These are phyloP conservation scores for Ceyx margarethae DNA, from an alignment of 2,113 vertebrate genomes.

Conservation along the genomic window DNA sequence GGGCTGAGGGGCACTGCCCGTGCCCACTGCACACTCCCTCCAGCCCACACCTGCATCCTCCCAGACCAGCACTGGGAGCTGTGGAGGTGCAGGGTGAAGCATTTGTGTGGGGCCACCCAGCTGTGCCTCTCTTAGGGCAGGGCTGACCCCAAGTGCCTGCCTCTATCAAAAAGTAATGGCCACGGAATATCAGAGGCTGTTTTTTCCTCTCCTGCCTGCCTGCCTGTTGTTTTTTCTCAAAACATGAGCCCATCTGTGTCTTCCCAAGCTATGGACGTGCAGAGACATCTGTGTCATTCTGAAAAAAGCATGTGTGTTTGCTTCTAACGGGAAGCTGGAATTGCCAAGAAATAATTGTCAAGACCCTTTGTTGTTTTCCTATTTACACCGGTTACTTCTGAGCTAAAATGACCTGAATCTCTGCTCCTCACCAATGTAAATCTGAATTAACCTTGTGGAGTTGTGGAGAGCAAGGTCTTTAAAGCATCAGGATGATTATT, in stretches of 20 bases:
- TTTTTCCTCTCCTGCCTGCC: constrained; percentile 13
- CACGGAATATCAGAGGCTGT: background rate
- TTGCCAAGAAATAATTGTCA: constrained; percentile 8
- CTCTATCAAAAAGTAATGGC: background rate
- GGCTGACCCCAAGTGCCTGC: fast-evolving
- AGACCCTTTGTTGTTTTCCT: background rate
- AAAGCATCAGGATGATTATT: background rate
- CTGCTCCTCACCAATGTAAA: background rate
- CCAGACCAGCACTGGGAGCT: background rate
- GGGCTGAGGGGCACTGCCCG: fast-evolving
- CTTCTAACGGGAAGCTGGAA: constrained; percentile 7
- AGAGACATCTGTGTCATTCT: background rate
- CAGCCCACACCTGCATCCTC: fast-evolving
- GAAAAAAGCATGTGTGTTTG: background rate
- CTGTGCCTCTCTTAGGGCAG: background rate
- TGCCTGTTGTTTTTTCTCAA: constrained; percentile 20
- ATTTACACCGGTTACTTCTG: background rate
- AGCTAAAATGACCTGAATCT: background rate
- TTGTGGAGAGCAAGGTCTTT: background rate
- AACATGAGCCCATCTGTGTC: background rate
- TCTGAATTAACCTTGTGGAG: background rate
- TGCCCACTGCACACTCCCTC: background rate
- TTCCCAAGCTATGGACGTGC: background rate
- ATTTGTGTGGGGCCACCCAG: fast-evolving
- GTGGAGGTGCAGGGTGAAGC: background rate